phyloP scores from a whole-genome alignment of 1,140 invertebrate genomes.

The Brachionus manjavacas region DNA sequence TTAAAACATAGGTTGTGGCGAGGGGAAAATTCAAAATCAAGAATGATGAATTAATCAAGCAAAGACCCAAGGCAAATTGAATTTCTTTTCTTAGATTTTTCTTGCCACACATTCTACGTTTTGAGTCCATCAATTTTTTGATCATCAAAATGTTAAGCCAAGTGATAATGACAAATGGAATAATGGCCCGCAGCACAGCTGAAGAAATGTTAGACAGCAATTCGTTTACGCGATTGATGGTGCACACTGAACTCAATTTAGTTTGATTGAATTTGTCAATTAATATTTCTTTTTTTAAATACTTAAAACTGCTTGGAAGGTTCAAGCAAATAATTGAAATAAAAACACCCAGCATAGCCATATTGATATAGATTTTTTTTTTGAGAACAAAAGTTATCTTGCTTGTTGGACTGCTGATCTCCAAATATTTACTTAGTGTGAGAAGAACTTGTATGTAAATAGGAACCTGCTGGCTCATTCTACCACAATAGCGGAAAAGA shows the following conservation, averaged over 20 bases:
- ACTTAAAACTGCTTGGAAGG: neutral
- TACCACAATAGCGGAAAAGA: neutral
- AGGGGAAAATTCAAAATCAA: neutral
- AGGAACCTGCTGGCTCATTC: neutral
- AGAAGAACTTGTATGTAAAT: constrained; percentile 19
- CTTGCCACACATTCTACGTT: neutral
- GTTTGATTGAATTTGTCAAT: neutral
- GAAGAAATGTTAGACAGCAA: neutral
- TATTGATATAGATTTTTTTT: neutral
- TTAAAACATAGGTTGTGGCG: neutral
- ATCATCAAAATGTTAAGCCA: neutral
- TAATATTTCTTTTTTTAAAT: neutral
- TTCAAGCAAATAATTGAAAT: neutral
- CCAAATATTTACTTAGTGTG: neutral
- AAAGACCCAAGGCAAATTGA: neutral
- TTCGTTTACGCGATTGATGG: neutral
- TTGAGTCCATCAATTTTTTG: neutral
- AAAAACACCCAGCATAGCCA: neutral
- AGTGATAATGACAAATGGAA: neutral
- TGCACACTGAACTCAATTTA: neutral
- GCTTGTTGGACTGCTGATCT: neutral
- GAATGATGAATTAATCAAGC: neutral
- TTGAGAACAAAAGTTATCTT: neutral
- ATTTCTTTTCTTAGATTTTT: neutral
- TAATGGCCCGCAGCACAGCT: neutral